Base-by-base conservation (phyloP, 2,113 vertebrate species). In the Dipodomys ordii region DNA sequence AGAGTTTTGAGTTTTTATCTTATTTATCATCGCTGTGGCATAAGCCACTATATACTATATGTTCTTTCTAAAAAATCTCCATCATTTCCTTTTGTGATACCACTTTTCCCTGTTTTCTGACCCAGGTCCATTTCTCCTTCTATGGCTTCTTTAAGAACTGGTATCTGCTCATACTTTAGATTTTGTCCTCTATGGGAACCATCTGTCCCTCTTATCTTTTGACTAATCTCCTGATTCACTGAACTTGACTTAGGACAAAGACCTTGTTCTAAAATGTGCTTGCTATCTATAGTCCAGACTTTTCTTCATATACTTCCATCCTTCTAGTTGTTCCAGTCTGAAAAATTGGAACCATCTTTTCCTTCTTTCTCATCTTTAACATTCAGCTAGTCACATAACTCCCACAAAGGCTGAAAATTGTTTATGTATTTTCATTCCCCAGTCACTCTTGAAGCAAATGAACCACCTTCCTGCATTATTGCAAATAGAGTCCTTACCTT, bases 271-370 rank as follows among this genome's bases (percentile, higher is more conserved):
- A 77, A 92, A 82, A 65, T 15, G 76, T 89, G 27, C 25, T 80
- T 7, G 18, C 5, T 15, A 27, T 4, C 28, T 49, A 16, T 19
- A 20, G 49, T 79, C 7, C 53, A 79, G 32, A 65, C 25, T 79
- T 79, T 74, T 12, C 49, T 80, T 18, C 79, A 39, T 83, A 60
- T 49, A 71, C 30, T 49, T 27, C 76, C n/a, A 71, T 32, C n/a
- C 12, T 53, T 46, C 1, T 35, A 85, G 87, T 49, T 77, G 62
- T 20, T 6, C 28, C 65, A 2, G 3, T 44, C 35, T 74, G 46
- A 88, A 88, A 80, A 76, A 19, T 22, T 65, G 68, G 4, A 27
- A 35, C 86, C 77, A 83, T 53, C 18, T 76, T 95, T 90, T 44
- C 18, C 28, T 28, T 88, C n/a, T 80, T 79, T 69, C 19, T 76